These are phyloP conservation scores for Nasonia vitripennis DNA, from an alignment of 1,140 invertebrate genomes.

Conservation along the genomic window DNA sequence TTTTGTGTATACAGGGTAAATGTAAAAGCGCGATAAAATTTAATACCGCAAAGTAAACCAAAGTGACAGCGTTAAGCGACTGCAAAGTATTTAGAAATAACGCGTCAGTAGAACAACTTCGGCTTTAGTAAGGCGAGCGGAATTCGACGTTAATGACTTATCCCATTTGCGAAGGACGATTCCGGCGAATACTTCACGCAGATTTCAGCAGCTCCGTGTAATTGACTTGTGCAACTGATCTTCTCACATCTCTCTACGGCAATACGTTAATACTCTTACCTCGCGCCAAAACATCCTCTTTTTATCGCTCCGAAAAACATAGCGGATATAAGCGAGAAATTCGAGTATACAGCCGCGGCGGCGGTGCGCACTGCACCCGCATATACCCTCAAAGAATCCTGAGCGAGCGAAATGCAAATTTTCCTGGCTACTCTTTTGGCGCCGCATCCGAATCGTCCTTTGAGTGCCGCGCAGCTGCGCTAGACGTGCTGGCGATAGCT, in stretches of 20 bases:
- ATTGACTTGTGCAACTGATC: neutral
- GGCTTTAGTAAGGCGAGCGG: neutral
- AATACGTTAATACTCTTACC: no score
- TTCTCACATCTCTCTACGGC: no score
- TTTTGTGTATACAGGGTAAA: no score
- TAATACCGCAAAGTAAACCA: no score
- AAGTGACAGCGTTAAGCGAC: no score
- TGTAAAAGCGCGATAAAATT: no score
- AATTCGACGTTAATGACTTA: neutral
- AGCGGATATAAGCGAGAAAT: neutral
- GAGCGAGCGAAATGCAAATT: constrained; percentile 23
- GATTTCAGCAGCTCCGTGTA: neutral
- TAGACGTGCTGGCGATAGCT: neutral
- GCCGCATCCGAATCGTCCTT: constrained; percentile 11
- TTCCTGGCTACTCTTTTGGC: neutral
- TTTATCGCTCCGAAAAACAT: neutral
- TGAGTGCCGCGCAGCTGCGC: neutral
- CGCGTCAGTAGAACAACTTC: neutral
- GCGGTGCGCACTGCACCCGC: no score
- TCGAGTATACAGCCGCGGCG: neutral
- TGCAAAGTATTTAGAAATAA: neutral
- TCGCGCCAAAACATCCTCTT: no score
- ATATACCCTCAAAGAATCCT: neutral
- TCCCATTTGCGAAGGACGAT: neutral
- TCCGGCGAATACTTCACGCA: neutral